These are phyloP conservation scores for Drosophila lacteicornis DNA, from an alignment of 1,140 invertebrate genomes.

Conservation along the genomic window DNA sequence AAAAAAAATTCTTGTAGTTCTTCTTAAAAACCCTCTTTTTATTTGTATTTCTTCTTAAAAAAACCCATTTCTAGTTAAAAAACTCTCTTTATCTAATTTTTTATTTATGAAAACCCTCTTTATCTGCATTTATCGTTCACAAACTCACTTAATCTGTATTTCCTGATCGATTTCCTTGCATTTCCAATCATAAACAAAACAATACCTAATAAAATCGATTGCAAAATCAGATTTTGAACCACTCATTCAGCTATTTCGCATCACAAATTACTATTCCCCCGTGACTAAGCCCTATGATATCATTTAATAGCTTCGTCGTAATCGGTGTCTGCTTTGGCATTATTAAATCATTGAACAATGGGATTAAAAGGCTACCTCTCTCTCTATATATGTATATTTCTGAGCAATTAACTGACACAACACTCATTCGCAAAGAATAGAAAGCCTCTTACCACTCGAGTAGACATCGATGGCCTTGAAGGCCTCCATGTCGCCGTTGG, in stretches of 20 bases:
- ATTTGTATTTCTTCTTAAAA: no score
- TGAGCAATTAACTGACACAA: background rate
- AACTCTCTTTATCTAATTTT: background rate
- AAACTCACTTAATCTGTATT: background rate
- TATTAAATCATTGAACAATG: slow-evolving; percentile 15
- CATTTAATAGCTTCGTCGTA: background rate
- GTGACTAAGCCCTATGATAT: slow-evolving; percentile 30
- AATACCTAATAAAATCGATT: background rate
- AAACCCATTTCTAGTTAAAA: no score
- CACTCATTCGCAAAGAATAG: no score
- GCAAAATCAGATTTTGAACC: no score
- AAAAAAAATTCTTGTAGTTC: accelerated
- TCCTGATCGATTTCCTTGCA: background rate
- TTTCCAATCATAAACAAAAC: background rate
- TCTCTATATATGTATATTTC: no score
- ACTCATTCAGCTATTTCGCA: background rate
- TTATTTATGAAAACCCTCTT: background rate
- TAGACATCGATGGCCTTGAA: slow-evolving; percentile 85
- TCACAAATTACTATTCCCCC: background rate
- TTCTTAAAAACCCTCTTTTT: no score
- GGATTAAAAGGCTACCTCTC: slow-evolving; percentile 3
- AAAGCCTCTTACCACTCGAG: slow-evolving; percentile 86
- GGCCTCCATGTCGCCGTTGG: slow-evolving; percentile 90
- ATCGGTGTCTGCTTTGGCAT: background rate
- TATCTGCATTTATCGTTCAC: background rate